These are phyloP conservation scores for Mormyrus hasselquistii DNA, from an alignment of 2,797 vertebrate genomes.

Conservation along the genomic window DNA sequence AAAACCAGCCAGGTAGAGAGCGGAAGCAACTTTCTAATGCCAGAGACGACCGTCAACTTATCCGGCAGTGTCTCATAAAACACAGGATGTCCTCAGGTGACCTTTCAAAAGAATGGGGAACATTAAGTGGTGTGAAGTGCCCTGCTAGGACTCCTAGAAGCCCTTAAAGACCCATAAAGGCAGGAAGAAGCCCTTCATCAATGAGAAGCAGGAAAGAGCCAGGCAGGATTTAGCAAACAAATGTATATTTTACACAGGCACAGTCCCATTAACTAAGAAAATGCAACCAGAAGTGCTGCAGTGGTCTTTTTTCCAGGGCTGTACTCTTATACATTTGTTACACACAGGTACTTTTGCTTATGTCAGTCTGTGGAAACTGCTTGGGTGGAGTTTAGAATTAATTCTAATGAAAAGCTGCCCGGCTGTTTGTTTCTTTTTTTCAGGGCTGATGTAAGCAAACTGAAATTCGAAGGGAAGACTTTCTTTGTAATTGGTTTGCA, in stretches of 20 bases:
- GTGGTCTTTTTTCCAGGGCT: background rate
- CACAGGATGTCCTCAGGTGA: too few relatives aligned
- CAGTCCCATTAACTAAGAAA: background rate
- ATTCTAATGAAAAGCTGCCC: background rate
- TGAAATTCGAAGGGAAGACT: conserved; percentile 97
- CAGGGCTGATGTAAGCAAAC: conserved; percentile 91
- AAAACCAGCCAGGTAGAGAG: background rate
- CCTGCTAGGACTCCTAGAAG: background rate
- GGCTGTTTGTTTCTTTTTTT: conserved; percentile 25
- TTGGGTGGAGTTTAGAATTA: background rate
- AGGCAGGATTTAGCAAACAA: background rate
- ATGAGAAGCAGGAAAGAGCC: background rate
- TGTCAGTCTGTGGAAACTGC: background rate
- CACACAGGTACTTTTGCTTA: background rate
- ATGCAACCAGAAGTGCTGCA: background rate
- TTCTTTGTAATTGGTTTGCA: conserved; percentile 92
- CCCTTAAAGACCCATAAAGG: background rate
- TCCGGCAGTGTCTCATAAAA: background rate
- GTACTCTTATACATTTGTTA: background rate
- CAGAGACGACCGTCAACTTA: background rate
- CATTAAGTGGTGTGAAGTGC: background rate
- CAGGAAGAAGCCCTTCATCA: background rate
- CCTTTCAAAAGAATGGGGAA: too few relatives aligned
- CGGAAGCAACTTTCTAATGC: background rate
- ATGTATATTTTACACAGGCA: background rate